Percentiles rank a stretch among this genome's conserved stretches.
These are phyloP conservation scores for Lasioglossum albipes DNA, from an alignment of 1,140 invertebrate species.

Conservation along the genomic window DNA sequence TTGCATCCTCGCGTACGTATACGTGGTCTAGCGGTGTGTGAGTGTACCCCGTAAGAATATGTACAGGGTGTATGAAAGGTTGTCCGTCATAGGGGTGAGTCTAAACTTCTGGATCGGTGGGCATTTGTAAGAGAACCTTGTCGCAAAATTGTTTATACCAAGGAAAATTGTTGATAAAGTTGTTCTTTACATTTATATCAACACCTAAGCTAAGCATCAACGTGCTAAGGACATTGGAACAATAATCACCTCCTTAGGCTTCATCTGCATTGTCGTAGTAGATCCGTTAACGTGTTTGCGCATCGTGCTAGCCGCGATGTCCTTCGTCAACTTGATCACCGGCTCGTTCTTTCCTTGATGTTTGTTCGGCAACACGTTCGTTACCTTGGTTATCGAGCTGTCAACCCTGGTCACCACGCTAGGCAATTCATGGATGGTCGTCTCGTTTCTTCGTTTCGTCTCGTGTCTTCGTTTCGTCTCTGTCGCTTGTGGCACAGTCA, in stretches of 20 bases:
- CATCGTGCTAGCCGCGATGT: constrained; percentile 52
- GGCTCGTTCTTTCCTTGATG: constrained; percentile 7
- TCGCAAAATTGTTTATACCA: too few relatives aligned
- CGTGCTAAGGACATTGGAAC: too few relatives aligned
- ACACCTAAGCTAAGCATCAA: too few relatives aligned
- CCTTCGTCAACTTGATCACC: constrained; percentile 54
- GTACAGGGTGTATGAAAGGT: too few relatives aligned
- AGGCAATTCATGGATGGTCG: constrained; percentile 19
- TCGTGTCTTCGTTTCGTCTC: constrained; percentile 36
- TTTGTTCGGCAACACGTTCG: constrained; percentile 34
- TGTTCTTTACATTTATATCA: too few relatives aligned
- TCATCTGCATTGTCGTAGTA: constrained; percentile 60
- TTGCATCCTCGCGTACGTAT: too few relatives aligned
- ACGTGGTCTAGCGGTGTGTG: too few relatives aligned
- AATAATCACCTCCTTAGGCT: constrained; percentile 72
- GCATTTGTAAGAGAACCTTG: too few relatives aligned
- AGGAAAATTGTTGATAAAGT: too few relatives aligned
- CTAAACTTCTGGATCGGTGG: too few relatives aligned
- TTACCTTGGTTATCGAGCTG: constrained; percentile 59
- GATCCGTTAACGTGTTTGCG: constrained; percentile 60
- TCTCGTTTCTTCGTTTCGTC: constrained; percentile 44
- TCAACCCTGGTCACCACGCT: constrained; percentile 48
- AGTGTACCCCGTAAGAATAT: too few relatives aligned
- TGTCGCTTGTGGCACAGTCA: constrained; percentile 24
- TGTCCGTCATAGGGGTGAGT: too few relatives aligned